phyloP scores from a whole-genome alignment of 2,113 vertebrate species.

The Pelvicachromis taeniatus region DNA sequence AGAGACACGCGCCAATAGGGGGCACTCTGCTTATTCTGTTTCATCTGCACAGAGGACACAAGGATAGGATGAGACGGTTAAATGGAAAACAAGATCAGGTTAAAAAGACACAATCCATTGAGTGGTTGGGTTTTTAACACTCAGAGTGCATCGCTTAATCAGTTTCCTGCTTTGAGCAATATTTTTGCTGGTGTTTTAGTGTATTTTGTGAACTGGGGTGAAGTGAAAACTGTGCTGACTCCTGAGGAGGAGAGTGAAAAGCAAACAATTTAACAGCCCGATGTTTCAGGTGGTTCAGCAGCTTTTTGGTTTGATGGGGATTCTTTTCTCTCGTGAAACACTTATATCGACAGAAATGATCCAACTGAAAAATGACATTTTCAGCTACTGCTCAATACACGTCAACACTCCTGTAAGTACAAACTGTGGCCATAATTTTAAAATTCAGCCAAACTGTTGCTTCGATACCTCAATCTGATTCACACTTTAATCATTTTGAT shows the following conservation, averaged over 20 bases:
- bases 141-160: background rate
- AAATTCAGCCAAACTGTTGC: background rate
- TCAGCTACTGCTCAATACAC: too few species aligned
- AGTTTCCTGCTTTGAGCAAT: background rate
- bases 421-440: background rate
- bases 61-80: background rate
- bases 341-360: background rate
- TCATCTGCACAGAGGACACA: conserved; percentile 38
- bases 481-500: background rate
- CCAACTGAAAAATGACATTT: background rate
- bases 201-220: background rate
- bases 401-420: background rate
- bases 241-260: background rate
- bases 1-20: conserved; percentile 88
- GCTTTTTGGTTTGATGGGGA: background rate
- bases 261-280: background rate
- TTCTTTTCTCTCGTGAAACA: background rate
- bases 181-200: background rate
- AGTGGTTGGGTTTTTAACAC: background rate
- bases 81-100: background rate
- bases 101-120: background rate
- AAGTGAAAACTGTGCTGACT: background rate
- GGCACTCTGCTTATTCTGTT: conserved; percentile 75
- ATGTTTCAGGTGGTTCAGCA: background rate
- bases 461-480: background rate